A percentile compares a stretch with the other conserved stretches of the same genome.
Evolutionary conservation across 1,140 invertebrate genomes (phyloP).

Genomic region (Thalassaphorura encarpata): DNA sequence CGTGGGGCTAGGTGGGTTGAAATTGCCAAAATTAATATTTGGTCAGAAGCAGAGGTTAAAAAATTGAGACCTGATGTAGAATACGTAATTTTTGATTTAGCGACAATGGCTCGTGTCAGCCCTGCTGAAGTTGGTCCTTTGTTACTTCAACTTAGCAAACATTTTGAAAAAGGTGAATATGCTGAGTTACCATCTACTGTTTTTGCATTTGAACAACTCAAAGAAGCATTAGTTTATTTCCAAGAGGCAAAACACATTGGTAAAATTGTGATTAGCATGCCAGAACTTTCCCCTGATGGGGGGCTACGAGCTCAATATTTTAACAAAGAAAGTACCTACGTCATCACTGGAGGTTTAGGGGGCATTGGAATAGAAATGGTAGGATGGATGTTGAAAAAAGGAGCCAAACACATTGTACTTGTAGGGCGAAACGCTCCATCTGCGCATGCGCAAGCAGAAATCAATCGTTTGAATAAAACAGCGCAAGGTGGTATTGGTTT

Average conservation of each 20-base stretch:
- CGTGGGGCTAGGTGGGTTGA: conserved; percentile 7
- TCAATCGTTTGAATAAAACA: background rate
- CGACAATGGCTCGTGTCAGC: background rate
- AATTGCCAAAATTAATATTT: conserved; percentile 12
- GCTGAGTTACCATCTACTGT: background rate
- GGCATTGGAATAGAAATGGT: conserved; percentile 20
- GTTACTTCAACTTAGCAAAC: background rate
- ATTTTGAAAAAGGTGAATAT: conserved; percentile 4
- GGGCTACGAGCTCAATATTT: conserved; percentile 4
- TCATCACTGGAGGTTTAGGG: conserved; percentile 17
- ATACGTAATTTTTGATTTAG: conserved; percentile 10
- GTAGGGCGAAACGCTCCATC: conserved; percentile 4
- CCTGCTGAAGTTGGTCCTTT: background rate
- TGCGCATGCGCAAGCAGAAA: background rate
- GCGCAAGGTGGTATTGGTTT: background rate
- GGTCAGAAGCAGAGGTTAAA: conserved; percentile 1
- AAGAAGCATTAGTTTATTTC: conserved; percentile 7
- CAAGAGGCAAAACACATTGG: conserved; percentile 17
- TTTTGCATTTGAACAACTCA: background rate
- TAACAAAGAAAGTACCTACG: conserved; percentile 7
- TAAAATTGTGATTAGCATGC: conserved; percentile 14
- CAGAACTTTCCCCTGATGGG: background rate
- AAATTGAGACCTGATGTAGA: conserved; percentile 1
- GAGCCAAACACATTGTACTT: conserved; percentile 14
- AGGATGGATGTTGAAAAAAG: conserved; percentile 10